phyloP scores from a whole-genome alignment of 2,888 invertebrate genomes.

The Reticulitermes lucifugus region DNA sequence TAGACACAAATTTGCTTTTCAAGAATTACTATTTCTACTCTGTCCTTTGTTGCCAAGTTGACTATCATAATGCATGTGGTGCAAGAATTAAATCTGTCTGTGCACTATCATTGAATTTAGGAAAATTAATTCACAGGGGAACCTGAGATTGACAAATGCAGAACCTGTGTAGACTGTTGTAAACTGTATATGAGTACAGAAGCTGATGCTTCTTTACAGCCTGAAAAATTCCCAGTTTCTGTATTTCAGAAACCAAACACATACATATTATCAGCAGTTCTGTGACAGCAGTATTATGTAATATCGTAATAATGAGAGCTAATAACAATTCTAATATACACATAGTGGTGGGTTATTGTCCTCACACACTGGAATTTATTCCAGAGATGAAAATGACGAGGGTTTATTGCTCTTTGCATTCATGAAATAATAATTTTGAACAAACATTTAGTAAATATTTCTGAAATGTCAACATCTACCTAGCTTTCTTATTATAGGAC shows the following conservation, averaged over 20 bases:
- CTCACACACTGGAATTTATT: not conserved
- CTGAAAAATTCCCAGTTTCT: not conserved
- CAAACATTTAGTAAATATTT: slow-evolving; percentile 25
- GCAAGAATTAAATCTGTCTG: not conserved
- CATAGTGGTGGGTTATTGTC: not conserved
- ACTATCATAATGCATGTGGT: not conserved
- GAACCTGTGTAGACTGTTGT: not conserved
- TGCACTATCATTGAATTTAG: not conserved
- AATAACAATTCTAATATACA: slow-evolving; percentile 29
- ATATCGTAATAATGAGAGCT: not conserved
- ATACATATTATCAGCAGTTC: not conserved
- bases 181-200: not conserved
- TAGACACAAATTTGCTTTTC: not conserved
- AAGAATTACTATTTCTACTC: no score
- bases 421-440: slow-evolving; percentile 8
- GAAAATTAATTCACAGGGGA: not conserved
- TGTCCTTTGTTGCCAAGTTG: not conserved
- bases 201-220: not conserved
- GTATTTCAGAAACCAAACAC: not conserved
- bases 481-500: not conserved
- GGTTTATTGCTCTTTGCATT: slow-evolving; percentile 31
- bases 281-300: not conserved
- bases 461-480: slow-evolving; percentile 14
- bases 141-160: not conserved
- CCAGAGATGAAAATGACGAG: not conserved